A percentile compares a stretch with the other conserved stretches of the same genome.
phyloP scores from a whole-genome alignment of 2,113 vertebrate species.

The Caloenas nicobarica region DNA sequence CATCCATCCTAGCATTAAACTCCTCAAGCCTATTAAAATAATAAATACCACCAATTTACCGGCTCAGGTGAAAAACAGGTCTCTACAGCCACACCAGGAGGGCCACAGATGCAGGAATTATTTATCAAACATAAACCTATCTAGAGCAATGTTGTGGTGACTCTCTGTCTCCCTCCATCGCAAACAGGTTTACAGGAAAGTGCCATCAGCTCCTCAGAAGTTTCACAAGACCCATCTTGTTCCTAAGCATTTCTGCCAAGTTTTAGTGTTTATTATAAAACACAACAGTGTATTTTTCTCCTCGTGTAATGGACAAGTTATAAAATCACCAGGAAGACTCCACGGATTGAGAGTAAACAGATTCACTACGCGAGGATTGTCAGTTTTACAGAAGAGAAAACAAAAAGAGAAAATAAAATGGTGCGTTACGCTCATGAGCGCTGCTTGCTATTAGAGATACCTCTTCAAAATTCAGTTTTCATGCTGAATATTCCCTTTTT shows the following conservation, averaged over 20 bases:
- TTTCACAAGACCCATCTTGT: background rate
- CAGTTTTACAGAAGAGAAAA: background rate
- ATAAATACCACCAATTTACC: background rate
- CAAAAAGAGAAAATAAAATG: background rate
- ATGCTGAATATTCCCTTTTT: background rate
- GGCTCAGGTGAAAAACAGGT: background rate
- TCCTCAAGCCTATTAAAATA: background rate
- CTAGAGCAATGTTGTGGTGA: background rate
- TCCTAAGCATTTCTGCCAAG: background rate
- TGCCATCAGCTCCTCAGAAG: too few relatives aligned
- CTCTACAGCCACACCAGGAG: background rate
- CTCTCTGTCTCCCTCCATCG: background rate
- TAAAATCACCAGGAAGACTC: background rate
- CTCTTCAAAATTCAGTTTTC: background rate
- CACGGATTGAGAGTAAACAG: background rate
- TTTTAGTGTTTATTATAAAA: background rate
- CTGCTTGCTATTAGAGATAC: background rate
- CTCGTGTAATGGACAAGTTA: background rate
- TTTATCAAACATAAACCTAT: background rate
- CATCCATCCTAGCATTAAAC: background rate
- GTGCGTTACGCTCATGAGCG: background rate
- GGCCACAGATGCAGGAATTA: background rate
- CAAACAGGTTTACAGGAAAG: background rate
- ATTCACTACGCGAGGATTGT: background rate
- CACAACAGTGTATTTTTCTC: background rate